phyloP scores from a whole-genome alignment of 2,797 vertebrate species.

The Pipistrellus nathusii region DNA sequence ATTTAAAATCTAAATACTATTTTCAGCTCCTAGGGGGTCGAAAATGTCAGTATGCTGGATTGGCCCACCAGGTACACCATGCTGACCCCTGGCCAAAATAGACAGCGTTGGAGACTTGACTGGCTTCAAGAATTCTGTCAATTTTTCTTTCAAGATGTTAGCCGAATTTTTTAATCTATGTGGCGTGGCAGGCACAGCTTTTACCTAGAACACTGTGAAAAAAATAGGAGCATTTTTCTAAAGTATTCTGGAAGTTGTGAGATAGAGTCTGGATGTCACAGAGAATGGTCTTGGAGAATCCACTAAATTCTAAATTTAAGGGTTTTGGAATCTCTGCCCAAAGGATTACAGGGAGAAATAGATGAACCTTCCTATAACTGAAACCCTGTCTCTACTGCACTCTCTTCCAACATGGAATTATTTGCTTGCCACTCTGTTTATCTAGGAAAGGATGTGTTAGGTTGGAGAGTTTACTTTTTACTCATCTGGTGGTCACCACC shows the following conservation, averaged over 20 bases:
- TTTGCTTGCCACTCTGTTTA: neutral
- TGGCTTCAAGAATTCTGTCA: neutral
- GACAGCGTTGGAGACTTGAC: neutral
- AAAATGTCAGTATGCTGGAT: neutral
- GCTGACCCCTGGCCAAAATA: neutral
- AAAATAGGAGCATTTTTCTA: neutral
- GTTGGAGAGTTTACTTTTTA: too few species aligned
- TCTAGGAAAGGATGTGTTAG: neutral
- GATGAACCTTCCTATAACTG: neutral
- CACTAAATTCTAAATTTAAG: neutral
- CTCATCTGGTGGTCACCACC: neutral
- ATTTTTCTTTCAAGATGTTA: neutral
- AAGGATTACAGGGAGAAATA: neutral
- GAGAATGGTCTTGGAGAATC: neutral
- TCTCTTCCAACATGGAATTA: neutral
- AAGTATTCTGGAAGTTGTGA: neutral
- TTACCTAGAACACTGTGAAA: neutral
- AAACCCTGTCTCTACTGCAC: neutral
- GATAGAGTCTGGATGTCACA: neutral
- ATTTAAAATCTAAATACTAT: neutral
- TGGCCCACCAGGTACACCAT: neutral
- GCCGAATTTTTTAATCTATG: neutral
- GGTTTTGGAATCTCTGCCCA: neutral
- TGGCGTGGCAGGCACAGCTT: neutral
- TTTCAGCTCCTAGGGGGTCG: neutral